These are phyloP conservation scores for Heteropelma amictum DNA, from an alignment of 2,888 invertebrate genomes.

Conservation along the genomic window DNA sequence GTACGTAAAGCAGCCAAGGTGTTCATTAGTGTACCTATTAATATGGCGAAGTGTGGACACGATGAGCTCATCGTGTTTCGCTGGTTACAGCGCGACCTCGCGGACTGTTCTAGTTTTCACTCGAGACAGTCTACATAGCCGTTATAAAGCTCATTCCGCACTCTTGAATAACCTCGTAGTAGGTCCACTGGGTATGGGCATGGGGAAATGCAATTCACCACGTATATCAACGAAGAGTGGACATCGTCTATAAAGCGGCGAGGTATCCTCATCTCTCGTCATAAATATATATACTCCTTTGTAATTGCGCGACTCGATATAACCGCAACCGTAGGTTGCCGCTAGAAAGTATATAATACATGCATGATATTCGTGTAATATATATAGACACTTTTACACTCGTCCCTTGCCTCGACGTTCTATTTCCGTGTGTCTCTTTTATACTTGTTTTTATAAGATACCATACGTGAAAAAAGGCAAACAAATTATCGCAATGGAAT, in stretches of 20 bases:
- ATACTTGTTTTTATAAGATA: too few relatives aligned
- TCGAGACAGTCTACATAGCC: not conserved
- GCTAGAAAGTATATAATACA: slow-evolving; percentile 6
- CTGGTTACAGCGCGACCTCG: slow-evolving; percentile 9
- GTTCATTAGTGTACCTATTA: slow-evolving; percentile 64
- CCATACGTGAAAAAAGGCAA: too few relatives aligned
- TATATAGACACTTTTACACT: too few relatives aligned
- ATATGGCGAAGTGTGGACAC: slow-evolving; percentile 58
- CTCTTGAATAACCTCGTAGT: not conserved
- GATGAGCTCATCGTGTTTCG: slow-evolving; percentile 18
- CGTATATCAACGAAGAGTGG: not conserved
- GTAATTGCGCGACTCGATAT: slow-evolving; percentile 42
- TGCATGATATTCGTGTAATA: not conserved
- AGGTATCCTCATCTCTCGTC: slow-evolving; percentile 10
- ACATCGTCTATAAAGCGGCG: slow-evolving; percentile 22
- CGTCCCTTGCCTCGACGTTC: too few relatives aligned
- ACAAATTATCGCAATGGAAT: too few relatives aligned
- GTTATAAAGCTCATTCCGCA: not conserved
- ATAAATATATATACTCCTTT: slow-evolving; percentile 52
- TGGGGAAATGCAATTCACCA: not conserved
- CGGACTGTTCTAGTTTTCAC: slow-evolving; percentile 14
- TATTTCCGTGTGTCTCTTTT: too few relatives aligned
- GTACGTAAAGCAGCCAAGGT: slow-evolving; percentile 26
- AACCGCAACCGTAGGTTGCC: slow-evolving; percentile 36
- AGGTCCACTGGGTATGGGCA: not conserved